Evolutionary conservation across 1,140 invertebrate genomes (phyloP), one percentile per base, ranked within the genome.

Genomic region (Drepana arcuata): DNA sequence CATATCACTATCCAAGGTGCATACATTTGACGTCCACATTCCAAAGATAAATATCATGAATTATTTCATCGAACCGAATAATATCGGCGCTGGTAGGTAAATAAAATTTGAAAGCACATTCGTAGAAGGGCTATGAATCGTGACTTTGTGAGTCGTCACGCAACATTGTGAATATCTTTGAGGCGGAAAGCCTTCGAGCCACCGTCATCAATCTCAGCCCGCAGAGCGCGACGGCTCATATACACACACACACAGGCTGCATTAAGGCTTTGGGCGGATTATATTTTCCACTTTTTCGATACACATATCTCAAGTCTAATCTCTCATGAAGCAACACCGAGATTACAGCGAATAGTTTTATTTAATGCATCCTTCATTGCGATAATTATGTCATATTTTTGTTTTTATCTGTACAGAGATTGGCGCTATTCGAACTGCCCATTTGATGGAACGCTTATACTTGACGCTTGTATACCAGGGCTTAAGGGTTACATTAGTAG

Each of bases 151-250:
- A 59, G 37, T 54, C 49, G 57, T 70, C 67, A 73, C 65, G 67
- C 65, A 63, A 73, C 62, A 66, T 66, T 54, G 45, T 43, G 27
- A 50, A 41, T 55, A 53, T 71, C 66, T 63, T 46, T 39, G 46
- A 62, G 54, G 48, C 61, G 48, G 47, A 55, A 65, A 64, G 57
- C 26, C 52, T 60, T 51, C 39, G 39, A 59, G 53, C 49, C 39
- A 53, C 54, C 54, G 52, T 63, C 67, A 71, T 74, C 60, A 74
- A 69, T 71, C 67, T 66, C 41, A 29, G 41, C 31, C 21, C 46
- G 48, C 50, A 42, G 42, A 48, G 40, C 34, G 44, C 34, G 40
- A 48, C 48, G 42, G 39, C 30, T 31, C 32, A 29, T 33, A 16
- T 27, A 32, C 25, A 35, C 23, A n/a, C n/a, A n/a, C n/a, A n/a